Evolutionary conservation across 2,888 invertebrate species (phyloP).

Genomic region (Eremobia ochroleuca): DNA sequence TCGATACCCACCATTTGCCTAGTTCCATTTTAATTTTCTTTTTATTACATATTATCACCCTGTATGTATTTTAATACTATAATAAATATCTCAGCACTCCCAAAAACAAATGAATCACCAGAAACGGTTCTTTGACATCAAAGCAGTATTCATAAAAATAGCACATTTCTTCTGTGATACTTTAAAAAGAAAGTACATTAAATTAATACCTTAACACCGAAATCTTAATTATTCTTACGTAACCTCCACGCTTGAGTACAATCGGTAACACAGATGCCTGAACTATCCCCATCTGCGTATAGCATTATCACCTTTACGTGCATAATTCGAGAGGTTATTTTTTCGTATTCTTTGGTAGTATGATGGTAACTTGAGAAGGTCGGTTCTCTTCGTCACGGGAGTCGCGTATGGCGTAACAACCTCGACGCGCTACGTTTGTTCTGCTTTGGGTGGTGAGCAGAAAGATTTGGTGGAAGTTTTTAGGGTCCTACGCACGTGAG

Average conservation of each 20-base stretch:
- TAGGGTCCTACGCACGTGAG: slow-evolving; percentile 59
- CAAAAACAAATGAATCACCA: neutral
- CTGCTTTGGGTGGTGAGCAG: slow-evolving; percentile 73
- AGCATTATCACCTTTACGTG: slow-evolving; percentile 30
- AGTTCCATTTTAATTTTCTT: slow-evolving; percentile 11
- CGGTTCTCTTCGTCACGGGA: slow-evolving; percentile 78
- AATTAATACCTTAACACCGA: slow-evolving; percentile 59
- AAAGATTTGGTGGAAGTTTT: slow-evolving; percentile 54
- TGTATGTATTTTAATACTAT: slow-evolving; percentile 1
- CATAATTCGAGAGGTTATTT: slow-evolving; percentile 30
- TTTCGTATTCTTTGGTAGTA: slow-evolving; percentile 31
- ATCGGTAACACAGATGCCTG: slow-evolving; percentile 29
- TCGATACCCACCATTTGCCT: slow-evolving; percentile 5
- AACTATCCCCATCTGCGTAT: slow-evolving; percentile 14
- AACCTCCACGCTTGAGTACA: slow-evolving; percentile 57
- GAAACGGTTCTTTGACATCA: slow-evolving; percentile 5
- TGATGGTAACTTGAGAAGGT: slow-evolving; percentile 62
- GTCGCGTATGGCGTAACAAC: slow-evolving; percentile 79
- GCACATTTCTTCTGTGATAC: neutral
- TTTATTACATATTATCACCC: slow-evolving; percentile 14
- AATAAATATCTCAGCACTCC: slow-evolving; percentile 1
- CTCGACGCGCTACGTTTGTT: slow-evolving; percentile 79
- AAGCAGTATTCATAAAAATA: neutral
- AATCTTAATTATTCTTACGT: slow-evolving; percentile 67
- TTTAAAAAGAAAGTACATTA: slow-evolving; percentile 27